Evolutionary conservation across 2,797 vertebrate species (phyloP), one percentile per base, ranked within the genome.

Genomic region (Malurus leucopterus): DNA sequence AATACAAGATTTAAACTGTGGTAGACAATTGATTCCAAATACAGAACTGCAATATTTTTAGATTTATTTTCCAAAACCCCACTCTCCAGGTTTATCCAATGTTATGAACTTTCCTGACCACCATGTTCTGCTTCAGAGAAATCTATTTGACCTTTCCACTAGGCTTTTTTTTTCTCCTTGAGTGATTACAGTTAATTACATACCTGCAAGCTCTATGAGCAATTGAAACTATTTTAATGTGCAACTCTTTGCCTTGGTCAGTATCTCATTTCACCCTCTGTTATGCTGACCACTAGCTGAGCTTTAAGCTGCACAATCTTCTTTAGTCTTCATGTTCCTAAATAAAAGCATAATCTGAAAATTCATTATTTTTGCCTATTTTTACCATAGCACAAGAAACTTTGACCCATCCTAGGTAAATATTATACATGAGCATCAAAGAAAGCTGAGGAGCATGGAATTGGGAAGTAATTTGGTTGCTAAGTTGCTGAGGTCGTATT

Each of bases 141-240:
- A 64, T 47, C 50, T 71, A 29, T 34, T 86, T 91, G 82, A 82
- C 84, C 73, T 86, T 88, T 79, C 59, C 54, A 84, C 6, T 11
- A 41, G 34, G n/a, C 23, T 6, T 43, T 75, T 50, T 9, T 9
- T 1, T 4, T 1, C 4, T 23, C 32, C 20, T 46, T 19, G 15
- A 70, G 49, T n/a, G 17, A 93, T 81, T 90, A 71, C 36, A 89
- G 57, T 43, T 85, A 91, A 89, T 92, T 84, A 89, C 43, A 80
- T 17, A 23, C 15, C 63, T 81, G 62, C 38, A 84, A 70, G 67
- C 54, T 79, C 46, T 20, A 26, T 2, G 15, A 83, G 47, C 26
- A 80, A 36, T 8, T 76, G 49, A 68, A 80, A 73, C 49, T 36
- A 73, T 61, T 88, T 86, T 72, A 81, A 64, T 50, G 30, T 47